Evolutionary conservation across 2,113 vertebrate genomes (phyloP), one percentile per base, ranked within the genome.

Genomic region (Orthonyx spaldingii): DNA sequence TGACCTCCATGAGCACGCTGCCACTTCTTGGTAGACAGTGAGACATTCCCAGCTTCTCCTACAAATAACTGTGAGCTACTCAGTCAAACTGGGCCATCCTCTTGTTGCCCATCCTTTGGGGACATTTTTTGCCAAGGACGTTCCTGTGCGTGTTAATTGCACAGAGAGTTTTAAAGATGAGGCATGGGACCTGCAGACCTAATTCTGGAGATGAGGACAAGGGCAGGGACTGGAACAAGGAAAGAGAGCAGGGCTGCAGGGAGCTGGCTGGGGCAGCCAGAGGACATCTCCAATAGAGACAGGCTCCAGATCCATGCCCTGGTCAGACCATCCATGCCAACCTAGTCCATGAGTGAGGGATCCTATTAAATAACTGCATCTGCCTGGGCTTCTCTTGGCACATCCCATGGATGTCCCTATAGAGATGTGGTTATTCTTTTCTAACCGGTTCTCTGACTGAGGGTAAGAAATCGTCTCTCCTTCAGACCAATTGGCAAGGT

Each of bases 391-490:
- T 77, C 71, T 77, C 53, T 44, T 49, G 33, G 32, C 49, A 72
- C 0, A 2, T 35, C 35, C 75, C 37, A 56, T 0, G 12, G 35
- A 5, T 35, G 23, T 30, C 53, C 37, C 33, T 28, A 47, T 1
- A 3, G 53, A 72, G 37, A 53, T 15, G 28, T 2, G 1, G 24
- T 21, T 64, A 39, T 22, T 68, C 16, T 53, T 69, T 90, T 63
- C 64, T 42, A 84, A 44, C 5, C 0, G 0, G 27, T 42, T 46
- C n/a, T 79, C 46, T 46, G 64, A 74, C 19, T 0, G 1, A 16
- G 11, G 14, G 6, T 65, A 33, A 65, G 9, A 57, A 77, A 50
- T 9, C 21, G 7, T 50, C 44, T 71, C 35, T 66, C 69, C 33
- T 78, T 93, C 39, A 64, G 56, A 60, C 64, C 9, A 64, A 61